These are phyloP conservation scores for Polyergus mexicanus DNA, from an alignment of 1,140 invertebrate species.

Conservation along the genomic window DNA sequence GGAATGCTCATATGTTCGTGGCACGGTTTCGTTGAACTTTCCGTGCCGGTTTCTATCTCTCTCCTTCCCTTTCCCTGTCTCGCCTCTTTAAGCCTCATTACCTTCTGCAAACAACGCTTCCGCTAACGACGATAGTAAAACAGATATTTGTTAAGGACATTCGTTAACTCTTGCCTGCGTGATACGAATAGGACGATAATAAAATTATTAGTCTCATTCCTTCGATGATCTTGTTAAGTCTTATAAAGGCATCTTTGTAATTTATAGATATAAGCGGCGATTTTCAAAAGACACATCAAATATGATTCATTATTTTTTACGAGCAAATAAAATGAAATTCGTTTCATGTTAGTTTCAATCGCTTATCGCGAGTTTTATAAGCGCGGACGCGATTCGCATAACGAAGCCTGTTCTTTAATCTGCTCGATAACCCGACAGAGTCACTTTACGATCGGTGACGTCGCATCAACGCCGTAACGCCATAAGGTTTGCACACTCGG, in stretches of 20 bases:
- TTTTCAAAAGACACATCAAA: not conserved
- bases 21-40: constrained; percentile 73
- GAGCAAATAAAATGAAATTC: not conserved
- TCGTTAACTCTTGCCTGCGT: constrained; percentile 19
- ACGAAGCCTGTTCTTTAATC: constrained; percentile 30
- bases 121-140: constrained; percentile 31
- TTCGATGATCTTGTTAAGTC: not conserved
- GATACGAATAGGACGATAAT: constrained; percentile 1
- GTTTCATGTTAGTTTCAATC: constrained; percentile 10
- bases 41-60: constrained; percentile 16
- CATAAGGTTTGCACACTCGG: constrained; percentile 59
- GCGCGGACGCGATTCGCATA: not conserved
- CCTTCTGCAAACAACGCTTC: constrained; percentile 54
- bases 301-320: not conserved
- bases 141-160: constrained; percentile 52
- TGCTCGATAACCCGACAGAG: constrained; percentile 10
- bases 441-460: constrained; percentile 54
- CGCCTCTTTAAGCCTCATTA: constrained; percentile 63
- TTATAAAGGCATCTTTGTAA: constrained; percentile 4
- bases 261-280: not conserved
- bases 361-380: not conserved
- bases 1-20: constrained; percentile 56
- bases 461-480: constrained; percentile 35
- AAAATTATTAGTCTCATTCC: constrained; percentile 23
- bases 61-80: constrained; percentile 59